Evolutionary conservation across 2,888 invertebrate genomes (phyloP).

Genomic region (Rhagonycha lutea): DNA sequence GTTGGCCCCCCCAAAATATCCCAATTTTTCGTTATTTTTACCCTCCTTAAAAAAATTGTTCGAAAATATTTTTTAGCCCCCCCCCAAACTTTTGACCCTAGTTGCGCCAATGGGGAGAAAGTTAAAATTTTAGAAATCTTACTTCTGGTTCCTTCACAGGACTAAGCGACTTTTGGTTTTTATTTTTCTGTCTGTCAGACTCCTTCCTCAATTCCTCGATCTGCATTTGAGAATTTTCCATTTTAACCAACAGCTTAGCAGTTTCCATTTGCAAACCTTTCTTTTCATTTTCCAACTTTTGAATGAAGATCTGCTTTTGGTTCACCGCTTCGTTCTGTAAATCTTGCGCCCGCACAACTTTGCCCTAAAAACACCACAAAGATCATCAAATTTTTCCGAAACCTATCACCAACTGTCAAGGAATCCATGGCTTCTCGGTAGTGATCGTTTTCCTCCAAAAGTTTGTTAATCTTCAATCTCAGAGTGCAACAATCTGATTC

Average conservation of each 20-base stretch:
- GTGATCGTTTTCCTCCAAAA: constrained; percentile 66
- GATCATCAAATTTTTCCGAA: not conserved
- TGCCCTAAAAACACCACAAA: constrained; percentile 35
- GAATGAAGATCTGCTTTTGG: constrained; percentile 58
- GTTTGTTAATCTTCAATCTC: constrained; percentile 63
- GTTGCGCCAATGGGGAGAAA: no score
- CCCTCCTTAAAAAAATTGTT: no score
- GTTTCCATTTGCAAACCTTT: constrained; percentile 46
- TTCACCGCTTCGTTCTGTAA: constrained; percentile 57
- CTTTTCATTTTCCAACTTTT: constrained; percentile 51
- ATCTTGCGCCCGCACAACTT: constrained; percentile 59
- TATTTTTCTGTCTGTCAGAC: constrained; percentile 54
- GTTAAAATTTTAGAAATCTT: not conserved
- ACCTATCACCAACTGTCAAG: constrained; percentile 57
- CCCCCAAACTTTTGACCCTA: no score
- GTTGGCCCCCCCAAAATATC: no score
- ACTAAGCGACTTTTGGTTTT: not conserved
- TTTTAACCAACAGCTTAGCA: constrained; percentile 58
- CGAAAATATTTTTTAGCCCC: no score
- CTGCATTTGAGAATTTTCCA: constrained; percentile 58
- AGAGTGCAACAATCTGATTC: constrained; percentile 65
- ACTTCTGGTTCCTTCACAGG: not conserved
- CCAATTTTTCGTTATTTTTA: no score
- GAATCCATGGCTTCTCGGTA: constrained; percentile 67
- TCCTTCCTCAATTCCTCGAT: constrained; percentile 57